Percentiles rank a stretch among this genome's conserved stretches.
Conservation (phyloP, 2,113 vertebrate species). For the Elaphurus davidianus region DNA sequence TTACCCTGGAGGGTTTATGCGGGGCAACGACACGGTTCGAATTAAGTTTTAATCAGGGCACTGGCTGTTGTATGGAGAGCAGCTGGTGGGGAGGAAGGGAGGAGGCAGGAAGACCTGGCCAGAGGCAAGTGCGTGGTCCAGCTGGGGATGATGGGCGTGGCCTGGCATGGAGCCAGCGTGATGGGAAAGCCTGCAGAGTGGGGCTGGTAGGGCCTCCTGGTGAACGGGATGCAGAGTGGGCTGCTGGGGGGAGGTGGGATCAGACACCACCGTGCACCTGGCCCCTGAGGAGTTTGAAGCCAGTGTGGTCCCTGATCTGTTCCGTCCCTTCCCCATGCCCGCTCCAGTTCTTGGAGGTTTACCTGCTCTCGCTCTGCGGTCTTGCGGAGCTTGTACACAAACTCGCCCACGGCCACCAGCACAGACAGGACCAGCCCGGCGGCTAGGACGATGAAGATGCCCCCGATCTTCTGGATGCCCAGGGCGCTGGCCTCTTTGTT, state of each 20-base stretch:
- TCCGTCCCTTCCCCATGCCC: fast-evolving
- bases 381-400: constrained; percentile 96
- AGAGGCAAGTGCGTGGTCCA: neutral
- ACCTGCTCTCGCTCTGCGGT: constrained; percentile 96
- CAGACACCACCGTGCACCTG: fast-evolving
- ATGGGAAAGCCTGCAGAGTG: neutral
- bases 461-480: constrained; percentile 96
- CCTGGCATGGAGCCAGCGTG: neutral
- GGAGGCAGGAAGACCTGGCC: neutral
- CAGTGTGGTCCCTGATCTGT: fast-evolving
- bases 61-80: neutral
- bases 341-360: neutral
- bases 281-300: fast-evolving
- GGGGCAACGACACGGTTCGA: neutral
- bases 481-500: constrained; percentile 94
- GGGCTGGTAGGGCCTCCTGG: neutral
- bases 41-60: neutral
- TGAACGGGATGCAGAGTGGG: neutral
- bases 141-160: neutral
- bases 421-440: constrained; percentile 95
- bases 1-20: constrained; percentile 19
- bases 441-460: constrained; percentile 97
- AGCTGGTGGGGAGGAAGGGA: neutral
- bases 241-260: neutral
- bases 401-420: constrained; percentile 97